A percentile compares a stretch with the other conserved stretches of the same genome.
Conservation (phyloP, 2,113 vertebrate species). For the Ctenomys sociabilis region DNA sequence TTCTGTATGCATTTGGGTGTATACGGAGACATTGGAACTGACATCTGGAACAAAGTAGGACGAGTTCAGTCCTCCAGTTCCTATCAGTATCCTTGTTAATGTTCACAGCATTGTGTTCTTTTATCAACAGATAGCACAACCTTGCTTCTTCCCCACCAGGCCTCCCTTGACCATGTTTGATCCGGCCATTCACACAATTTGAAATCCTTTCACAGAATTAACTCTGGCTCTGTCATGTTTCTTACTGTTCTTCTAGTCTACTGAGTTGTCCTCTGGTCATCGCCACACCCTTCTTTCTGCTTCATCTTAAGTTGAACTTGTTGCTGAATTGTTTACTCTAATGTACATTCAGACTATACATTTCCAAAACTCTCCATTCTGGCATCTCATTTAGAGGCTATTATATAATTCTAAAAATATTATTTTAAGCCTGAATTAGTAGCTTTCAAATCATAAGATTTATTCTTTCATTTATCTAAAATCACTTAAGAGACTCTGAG, state of each 20-base stretch:
- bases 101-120: background rate
- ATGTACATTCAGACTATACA: background rate
- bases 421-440: background rate
- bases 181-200: background rate
- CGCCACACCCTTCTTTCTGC: background rate
- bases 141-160: rapidly evolving
- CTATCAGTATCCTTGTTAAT: background rate
- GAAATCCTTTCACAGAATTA: background rate
- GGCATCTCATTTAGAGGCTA: background rate
- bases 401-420: background rate
- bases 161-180: background rate
- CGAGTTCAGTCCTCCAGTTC: background rate
- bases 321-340: background rate
- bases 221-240: background rate
- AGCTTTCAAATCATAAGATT: conserved; percentile 14
- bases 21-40: background rate
- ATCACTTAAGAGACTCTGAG: background rate
- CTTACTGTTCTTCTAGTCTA: background rate
- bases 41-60: background rate
- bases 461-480: conserved; percentile 11
- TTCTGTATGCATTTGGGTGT: background rate
- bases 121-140: background rate
- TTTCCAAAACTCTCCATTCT: background rate
- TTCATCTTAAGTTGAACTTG: background rate
- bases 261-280: background rate